These are phyloP conservation scores for Rhopalosiphum maidis DNA, from an alignment of 1,140 invertebrate genomes.

Conservation along the genomic window DNA sequence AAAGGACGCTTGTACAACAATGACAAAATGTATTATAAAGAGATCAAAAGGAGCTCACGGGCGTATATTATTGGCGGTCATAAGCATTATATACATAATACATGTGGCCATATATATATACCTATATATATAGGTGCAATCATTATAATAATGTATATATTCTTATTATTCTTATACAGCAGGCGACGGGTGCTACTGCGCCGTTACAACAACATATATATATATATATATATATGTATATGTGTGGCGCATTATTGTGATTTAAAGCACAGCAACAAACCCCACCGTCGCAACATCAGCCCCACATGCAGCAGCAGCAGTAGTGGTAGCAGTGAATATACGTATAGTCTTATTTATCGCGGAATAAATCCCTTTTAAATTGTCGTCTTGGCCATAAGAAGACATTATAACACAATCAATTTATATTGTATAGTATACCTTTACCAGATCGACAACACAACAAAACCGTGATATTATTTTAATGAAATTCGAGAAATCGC, in stretches of 20 bases:
- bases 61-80: constrained; percentile 1
- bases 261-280: constrained; percentile 57
- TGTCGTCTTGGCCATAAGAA: neutral
- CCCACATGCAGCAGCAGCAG: neutral
- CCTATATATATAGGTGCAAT: neutral
- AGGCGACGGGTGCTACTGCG: neutral
- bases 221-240: neutral
- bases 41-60: constrained; percentile 28
- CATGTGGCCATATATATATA: neutral
- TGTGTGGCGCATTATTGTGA: neutral
- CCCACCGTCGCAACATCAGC: neutral
- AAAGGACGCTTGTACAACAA: neutral
- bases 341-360: constrained; percentile 40
- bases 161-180: neutral
- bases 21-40: neutral
- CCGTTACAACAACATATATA: neutral
- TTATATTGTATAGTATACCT: too few species aligned
- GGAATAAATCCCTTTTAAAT: constrained; percentile 55
- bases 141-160: neutral
- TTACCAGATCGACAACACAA: neutral
- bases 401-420: neutral
- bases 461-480: neutral
- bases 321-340: too few species aligned
- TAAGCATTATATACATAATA: neutral
- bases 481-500: neutral